Percentiles rank a stretch among this genome's conserved stretches.
phyloP scores from a whole-genome alignment of 2,797 vertebrate genomes.

The Poeciliopsis paucimaculata region DNA sequence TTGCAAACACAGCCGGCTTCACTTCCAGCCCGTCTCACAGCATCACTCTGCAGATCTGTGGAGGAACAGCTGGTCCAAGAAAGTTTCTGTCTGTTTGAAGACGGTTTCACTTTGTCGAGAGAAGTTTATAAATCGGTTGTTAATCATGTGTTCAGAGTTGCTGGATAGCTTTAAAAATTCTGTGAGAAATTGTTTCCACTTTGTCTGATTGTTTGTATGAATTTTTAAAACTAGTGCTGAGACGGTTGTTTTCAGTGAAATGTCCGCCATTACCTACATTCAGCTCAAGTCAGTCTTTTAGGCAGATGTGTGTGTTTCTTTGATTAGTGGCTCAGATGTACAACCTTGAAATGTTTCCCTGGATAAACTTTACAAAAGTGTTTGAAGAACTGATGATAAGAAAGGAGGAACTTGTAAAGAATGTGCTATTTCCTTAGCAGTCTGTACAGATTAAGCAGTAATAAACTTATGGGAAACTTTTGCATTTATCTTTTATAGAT shows the following conservation, averaged over 20 bases:
- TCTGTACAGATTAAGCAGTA: not conserved
- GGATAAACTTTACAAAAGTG: not conserved
- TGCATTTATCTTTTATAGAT: not conserved
- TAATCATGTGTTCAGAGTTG: not conserved
- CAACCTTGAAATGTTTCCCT: not conserved
- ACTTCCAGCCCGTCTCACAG: constrained; percentile 17
- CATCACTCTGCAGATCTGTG: constrained; percentile 19
- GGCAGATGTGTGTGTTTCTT: not conserved
- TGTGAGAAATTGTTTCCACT: not conserved
- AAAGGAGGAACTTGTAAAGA: not conserved
- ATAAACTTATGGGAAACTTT: not conserved
- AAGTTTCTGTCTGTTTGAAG: not conserved
- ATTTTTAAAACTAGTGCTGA: not conserved
- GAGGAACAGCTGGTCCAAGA: constrained; percentile 27
- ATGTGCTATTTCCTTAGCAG: not conserved
- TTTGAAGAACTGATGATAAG: not conserved
- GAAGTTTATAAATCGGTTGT: not conserved
- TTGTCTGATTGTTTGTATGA: too few species aligned
- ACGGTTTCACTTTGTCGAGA: not conserved
- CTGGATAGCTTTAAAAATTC: not conserved
- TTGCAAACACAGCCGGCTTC: constrained; percentile 48
- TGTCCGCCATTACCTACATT: not conserved
- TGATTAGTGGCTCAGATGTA: not conserved
- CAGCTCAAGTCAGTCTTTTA: not conserved
- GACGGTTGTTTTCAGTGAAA: not conserved